These are phyloP conservation scores for Alcedo atthis DNA, from an alignment of 2,797 vertebrate genomes.

Conservation along the genomic window DNA sequence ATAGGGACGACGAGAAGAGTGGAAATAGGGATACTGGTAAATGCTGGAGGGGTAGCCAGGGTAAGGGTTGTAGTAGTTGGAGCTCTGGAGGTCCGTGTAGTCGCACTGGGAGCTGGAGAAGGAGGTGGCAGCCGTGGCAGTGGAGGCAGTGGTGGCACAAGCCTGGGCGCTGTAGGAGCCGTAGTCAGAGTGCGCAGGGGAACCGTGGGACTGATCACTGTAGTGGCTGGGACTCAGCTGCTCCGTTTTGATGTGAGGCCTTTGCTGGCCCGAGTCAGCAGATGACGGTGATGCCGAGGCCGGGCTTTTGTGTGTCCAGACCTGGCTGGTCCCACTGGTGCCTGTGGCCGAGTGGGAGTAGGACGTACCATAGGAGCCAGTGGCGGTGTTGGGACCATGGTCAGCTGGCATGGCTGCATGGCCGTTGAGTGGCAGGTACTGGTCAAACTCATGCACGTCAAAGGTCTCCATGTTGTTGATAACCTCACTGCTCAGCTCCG, in stretches of 20 bases:
- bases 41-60: constrained; percentile 91
- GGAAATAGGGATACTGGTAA: constrained; percentile 96
- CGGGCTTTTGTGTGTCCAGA: constrained; percentile 90
- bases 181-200: constrained; percentile 88
- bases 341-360: constrained; percentile 83
- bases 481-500: constrained; percentile 97
- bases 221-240: constrained; percentile 95
- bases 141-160: constrained; percentile 81
- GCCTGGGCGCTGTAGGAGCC: constrained; percentile 86
- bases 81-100: constrained; percentile 95
- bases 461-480: constrained; percentile 98
- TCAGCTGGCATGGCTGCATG: constrained; percentile 84
- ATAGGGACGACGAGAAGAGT: constrained; percentile 91
- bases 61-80: constrained; percentile 93
- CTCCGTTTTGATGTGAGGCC: constrained; percentile 95
- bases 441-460: constrained; percentile 97
- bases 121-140: constrained; percentile 78
- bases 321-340: constrained; percentile 60
- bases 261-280: constrained; percentile 82
- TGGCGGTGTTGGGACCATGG: constrained; percentile 71
- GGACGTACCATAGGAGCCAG: constrained; percentile 71
- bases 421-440: constrained; percentile 94
- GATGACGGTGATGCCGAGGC: constrained; percentile 72
- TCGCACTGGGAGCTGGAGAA: constrained; percentile 92
- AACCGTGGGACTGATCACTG: constrained; percentile 87